phyloP scores from a whole-genome alignment of 2,888 invertebrate genomes.

The Cerastoderma edule region DNA sequence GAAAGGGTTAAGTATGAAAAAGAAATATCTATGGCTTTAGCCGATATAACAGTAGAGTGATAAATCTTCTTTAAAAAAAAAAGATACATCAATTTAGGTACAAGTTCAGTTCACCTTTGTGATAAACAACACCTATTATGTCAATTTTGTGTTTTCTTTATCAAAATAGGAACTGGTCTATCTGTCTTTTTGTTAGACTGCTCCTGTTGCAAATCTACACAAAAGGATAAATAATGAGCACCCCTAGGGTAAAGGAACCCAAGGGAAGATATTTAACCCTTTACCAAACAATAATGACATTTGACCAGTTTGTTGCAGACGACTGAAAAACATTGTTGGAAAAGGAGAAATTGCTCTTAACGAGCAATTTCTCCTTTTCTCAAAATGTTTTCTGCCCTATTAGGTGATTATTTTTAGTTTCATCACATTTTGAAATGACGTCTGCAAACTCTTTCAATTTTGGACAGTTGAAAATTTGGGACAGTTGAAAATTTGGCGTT shows the following conservation, averaged over 20 bases:
- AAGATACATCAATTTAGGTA: no score
- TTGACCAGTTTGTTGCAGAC: background rate
- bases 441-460: no score
- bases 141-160: slow-evolving; percentile 10
- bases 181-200: slow-evolving; percentile 16
- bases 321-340: no score
- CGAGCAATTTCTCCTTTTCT: slow-evolving; percentile 7
- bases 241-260: slow-evolving; percentile 12
- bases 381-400: slow-evolving; percentile 1
- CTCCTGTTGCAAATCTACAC: slow-evolving; percentile 9
- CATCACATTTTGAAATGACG: background rate
- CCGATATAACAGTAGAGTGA: background rate
- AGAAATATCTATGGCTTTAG: slow-evolving; percentile 5
- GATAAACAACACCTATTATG: slow-evolving; percentile 13
- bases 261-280: background rate
- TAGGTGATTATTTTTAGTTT: no score
- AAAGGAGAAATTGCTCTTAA: no score
- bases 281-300: background rate
- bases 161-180: slow-evolving; percentile 17
- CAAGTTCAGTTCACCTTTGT: no score
- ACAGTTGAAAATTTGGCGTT: no score
- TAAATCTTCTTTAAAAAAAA: no score
- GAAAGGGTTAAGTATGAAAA: slow-evolving; percentile 1
- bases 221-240: slow-evolving; percentile 19
- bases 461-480: no score